These are phyloP conservation scores for Xenops minutus DNA, from an alignment of 2,797 vertebrate genomes.

Conservation along the genomic window DNA sequence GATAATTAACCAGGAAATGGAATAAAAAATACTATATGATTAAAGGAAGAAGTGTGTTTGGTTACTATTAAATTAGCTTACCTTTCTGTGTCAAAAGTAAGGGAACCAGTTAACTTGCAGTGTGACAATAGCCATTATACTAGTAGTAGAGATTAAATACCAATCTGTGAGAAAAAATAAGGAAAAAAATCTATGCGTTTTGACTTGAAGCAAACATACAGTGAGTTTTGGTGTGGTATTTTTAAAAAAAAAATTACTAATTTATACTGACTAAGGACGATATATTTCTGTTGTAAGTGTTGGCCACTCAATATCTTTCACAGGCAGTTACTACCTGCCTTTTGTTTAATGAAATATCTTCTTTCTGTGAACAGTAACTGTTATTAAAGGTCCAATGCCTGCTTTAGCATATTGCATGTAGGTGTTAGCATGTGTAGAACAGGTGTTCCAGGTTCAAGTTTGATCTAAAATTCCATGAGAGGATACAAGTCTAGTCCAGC, in stretches of 20 bases:
- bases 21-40: not conserved
- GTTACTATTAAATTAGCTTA: not conserved
- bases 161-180: not conserved
- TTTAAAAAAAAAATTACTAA: too few relatives aligned
- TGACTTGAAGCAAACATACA: not conserved
- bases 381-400: not conserved
- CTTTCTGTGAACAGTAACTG: not conserved
- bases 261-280: not conserved
- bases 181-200: not conserved
- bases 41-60: not conserved
- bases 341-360: not conserved
- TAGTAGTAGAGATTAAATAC: not conserved
- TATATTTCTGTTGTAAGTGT: not conserved
- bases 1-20: not conserved
- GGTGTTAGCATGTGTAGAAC: not conserved
- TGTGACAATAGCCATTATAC: not conserved
- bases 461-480: not conserved
- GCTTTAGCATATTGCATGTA: not conserved
- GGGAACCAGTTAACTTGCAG: not conserved
- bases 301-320: not conserved
- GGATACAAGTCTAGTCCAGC: accelerated
- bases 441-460: not conserved
- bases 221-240: not conserved
- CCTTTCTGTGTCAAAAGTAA: not conserved
- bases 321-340: not conserved